phyloP scores from a whole-genome alignment of 2,888 invertebrate genomes.

The Galerucella pusilla region DNA sequence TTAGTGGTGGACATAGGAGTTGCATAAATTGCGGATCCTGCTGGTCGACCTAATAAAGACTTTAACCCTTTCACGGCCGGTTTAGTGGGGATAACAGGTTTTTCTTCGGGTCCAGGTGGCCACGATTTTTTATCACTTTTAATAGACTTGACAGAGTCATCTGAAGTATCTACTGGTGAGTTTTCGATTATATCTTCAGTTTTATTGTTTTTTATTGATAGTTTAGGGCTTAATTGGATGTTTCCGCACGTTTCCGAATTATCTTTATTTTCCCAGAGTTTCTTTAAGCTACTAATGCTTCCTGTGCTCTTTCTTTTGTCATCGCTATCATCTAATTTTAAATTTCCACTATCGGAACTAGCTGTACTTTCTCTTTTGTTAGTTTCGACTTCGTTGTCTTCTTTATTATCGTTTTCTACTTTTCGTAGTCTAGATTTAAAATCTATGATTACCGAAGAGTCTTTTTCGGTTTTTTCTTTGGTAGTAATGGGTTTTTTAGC shows the following conservation, averaged over 20 bases:
- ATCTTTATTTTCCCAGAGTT: slow-evolving; percentile 90
- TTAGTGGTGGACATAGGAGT: slow-evolving; percentile 70
- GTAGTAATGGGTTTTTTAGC: slow-evolving; percentile 68
- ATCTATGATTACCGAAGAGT: slow-evolving; percentile 77
- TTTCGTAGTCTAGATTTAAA: slow-evolving; percentile 86
- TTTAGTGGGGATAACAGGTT: slow-evolving; percentile 78
- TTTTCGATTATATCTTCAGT: slow-evolving; percentile 64
- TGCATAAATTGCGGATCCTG: slow-evolving; percentile 78
- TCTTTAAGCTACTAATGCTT: slow-evolving; percentile 91
- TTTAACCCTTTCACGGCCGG: slow-evolving; percentile 74
- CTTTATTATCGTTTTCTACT: slow-evolving; percentile 72
- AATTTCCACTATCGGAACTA: slow-evolving; percentile 64
- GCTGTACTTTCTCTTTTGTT: slow-evolving; percentile 66
- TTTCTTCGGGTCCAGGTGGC: slow-evolving; percentile 68
- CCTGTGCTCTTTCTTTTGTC: slow-evolving; percentile 92
- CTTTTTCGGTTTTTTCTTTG: slow-evolving; percentile 69
- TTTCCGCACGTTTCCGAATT: slow-evolving; percentile 64
- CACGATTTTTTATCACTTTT: slow-evolving; percentile 67
- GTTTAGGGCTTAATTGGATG: slow-evolving; percentile 75
- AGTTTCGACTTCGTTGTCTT: slow-evolving; percentile 59
- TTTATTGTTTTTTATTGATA: slow-evolving; percentile 67
- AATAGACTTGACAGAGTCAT: slow-evolving; percentile 58
- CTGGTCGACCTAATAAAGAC: slow-evolving; percentile 67
- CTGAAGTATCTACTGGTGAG: slow-evolving; percentile 62
- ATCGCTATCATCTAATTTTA: slow-evolving; percentile 73